Evolutionary conservation across 2,797 vertebrate genomes (phyloP).

Genomic region (Capromys pilorides): DNA sequence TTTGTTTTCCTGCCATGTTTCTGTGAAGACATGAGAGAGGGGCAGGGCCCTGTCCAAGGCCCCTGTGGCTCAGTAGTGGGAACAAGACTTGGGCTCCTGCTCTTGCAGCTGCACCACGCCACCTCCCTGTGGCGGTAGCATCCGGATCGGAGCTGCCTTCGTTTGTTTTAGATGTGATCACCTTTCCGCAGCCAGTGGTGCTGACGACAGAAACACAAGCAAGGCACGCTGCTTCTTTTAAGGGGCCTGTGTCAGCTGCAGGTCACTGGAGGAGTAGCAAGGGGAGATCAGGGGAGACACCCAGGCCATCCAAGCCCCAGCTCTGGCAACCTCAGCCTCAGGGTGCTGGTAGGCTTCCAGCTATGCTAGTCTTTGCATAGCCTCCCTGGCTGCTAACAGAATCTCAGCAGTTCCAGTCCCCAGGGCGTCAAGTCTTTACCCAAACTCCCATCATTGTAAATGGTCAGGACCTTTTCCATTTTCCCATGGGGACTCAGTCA

Average conservation of each 20-base stretch:
- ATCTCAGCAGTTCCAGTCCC: neutral
- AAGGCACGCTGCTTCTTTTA: accelerated
- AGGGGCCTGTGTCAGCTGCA: neutral
- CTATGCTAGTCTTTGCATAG: neutral
- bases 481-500: neutral
- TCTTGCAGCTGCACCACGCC: neutral
- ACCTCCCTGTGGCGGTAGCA: too few species aligned
- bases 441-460: neutral
- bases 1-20: too few species aligned
- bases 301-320: accelerated
- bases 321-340: neutral
- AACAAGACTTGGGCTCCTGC: neutral
- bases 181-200: neutral
- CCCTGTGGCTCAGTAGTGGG: accelerated
- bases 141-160: accelerated
- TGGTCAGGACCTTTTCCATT: neutral
- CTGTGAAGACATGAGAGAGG: neutral
- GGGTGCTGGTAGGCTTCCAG: neutral
- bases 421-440: neutral
- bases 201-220: accelerated
- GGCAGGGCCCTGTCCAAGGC: neutral
- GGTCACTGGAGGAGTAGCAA: too few species aligned
- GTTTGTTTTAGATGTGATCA: accelerated
- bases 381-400: neutral
- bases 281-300: neutral